Evolutionary conservation across 2,797 vertebrate genomes (phyloP).

Genomic region (Halcyon badia): DNA sequence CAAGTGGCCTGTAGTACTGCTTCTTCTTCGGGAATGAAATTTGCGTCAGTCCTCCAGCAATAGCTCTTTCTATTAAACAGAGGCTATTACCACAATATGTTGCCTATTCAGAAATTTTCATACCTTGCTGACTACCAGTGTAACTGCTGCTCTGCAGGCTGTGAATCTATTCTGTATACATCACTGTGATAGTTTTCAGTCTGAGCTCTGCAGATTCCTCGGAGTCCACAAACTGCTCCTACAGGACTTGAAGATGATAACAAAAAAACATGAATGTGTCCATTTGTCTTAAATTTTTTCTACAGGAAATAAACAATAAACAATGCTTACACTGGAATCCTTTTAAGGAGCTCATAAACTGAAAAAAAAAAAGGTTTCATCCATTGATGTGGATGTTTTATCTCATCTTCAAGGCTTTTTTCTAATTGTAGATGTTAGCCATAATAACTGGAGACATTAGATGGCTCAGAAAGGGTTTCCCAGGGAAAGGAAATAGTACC

Average conservation of each 20-base stretch:
- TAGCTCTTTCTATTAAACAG: background rate
- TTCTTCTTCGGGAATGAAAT: background rate
- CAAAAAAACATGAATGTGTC: background rate
- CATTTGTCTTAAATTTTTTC: background rate
- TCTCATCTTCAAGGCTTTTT: background rate
- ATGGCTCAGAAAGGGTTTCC: background rate
- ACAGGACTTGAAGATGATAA: background rate
- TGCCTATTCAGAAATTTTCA: background rate
- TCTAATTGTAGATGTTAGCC: background rate
- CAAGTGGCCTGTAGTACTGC: background rate
- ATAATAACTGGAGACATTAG: background rate
- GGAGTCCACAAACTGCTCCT: background rate
- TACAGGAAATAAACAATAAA: slow-evolving; percentile 3
- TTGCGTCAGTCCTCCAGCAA: background rate
- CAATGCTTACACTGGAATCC: background rate
- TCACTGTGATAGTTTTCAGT: background rate
- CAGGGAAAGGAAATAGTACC: background rate
- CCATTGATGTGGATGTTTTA: background rate
- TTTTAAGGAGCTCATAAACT: background rate
- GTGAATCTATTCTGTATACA: fast-evolving
- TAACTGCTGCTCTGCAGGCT: background rate
- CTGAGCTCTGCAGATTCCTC: background rate
- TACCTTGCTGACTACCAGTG: background rate
- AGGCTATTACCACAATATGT: background rate
- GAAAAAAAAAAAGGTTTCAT: background rate